Conservation (phyloP, 2,797 vertebrate species). For the Melanotaenia trifasciata region DNA sequence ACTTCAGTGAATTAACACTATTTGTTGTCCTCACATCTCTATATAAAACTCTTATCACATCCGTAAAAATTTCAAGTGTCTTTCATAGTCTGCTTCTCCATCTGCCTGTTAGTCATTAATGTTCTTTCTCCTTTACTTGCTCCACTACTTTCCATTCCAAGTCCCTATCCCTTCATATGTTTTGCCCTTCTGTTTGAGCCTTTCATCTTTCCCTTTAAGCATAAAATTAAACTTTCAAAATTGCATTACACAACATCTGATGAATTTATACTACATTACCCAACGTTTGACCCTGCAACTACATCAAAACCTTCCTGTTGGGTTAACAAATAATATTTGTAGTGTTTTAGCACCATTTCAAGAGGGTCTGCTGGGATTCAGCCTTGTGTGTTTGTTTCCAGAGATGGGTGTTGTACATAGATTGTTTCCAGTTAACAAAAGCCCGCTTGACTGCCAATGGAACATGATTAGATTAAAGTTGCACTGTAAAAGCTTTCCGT, state of each 20-base stretch:
- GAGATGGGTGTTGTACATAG: constrained; percentile 78
- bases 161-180: constrained; percentile 17
- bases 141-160: constrained; percentile 2
- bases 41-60: not conserved
- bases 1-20: constrained; percentile 18
- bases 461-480: constrained; percentile 80
- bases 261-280: constrained; percentile 4
- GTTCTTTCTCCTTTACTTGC: constrained; percentile 1
- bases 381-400: constrained; percentile 71
- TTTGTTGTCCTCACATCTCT: constrained; percentile 1
- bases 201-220: constrained; percentile 16
- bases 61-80: constrained; percentile 11
- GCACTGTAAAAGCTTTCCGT: constrained; percentile 75
- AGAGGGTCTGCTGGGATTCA: constrained; percentile 60
- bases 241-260: constrained; percentile 13
- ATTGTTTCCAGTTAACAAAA: constrained; percentile 81
- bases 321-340: constrained; percentile 57
- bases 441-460: constrained; percentile 78
- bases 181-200: not conserved
- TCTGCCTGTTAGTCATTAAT: constrained; percentile 9
- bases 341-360: constrained; percentile 64
- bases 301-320: constrained; percentile 40
- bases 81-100: constrained; percentile 11
- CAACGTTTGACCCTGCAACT: constrained; percentile 12
- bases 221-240: constrained; percentile 32